phyloP scores from a whole-genome alignment of 2,113 vertebrate genomes.

The Brachirus orientalis region DNA sequence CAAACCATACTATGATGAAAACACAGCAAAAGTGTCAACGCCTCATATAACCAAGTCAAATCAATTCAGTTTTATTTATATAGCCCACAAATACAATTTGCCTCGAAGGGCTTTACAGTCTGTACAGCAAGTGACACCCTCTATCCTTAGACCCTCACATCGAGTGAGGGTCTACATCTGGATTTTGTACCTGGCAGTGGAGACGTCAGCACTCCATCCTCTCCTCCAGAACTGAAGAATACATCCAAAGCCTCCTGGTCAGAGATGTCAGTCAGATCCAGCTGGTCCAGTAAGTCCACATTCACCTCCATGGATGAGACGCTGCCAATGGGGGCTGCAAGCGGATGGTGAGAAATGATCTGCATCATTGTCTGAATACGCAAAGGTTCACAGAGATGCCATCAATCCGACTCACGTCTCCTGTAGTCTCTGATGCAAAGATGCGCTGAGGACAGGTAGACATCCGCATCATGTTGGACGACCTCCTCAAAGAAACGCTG shows the following conservation, averaged over 20 bases:
- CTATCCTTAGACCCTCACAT: no score
- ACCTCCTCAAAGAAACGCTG: slow-evolving; percentile 97
- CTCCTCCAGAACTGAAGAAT: slow-evolving; percentile 88
- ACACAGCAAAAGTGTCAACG: no score
- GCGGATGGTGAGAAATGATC: background rate
- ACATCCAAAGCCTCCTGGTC: slow-evolving; percentile 93
- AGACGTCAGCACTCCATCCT: slow-evolving; percentile 78
- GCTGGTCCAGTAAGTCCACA: slow-evolving; percentile 93
- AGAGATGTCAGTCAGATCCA: slow-evolving; percentile 91
- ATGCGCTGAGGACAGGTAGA: slow-evolving; percentile 91
- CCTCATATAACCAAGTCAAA: no score
- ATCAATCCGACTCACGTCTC: slow-evolving; percentile 84
- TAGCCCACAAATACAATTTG: no score
- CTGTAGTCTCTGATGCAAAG: slow-evolving; percentile 89
- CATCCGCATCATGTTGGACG: slow-evolving; percentile 94
- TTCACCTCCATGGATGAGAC: slow-evolving; percentile 99
- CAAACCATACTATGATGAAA: no score
- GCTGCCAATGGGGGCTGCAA: slow-evolving; percentile 87
- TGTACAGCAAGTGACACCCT: no score
- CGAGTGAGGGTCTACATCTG: no score
- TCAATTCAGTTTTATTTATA: no score
- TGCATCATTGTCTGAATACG: background rate
- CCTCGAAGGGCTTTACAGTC: no score
- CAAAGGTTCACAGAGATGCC: background rate
- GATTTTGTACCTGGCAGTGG: slow-evolving; percentile 79